phyloP scores from a whole-genome alignment of 1,140 invertebrate species.

The Drosophila setifemur region DNA sequence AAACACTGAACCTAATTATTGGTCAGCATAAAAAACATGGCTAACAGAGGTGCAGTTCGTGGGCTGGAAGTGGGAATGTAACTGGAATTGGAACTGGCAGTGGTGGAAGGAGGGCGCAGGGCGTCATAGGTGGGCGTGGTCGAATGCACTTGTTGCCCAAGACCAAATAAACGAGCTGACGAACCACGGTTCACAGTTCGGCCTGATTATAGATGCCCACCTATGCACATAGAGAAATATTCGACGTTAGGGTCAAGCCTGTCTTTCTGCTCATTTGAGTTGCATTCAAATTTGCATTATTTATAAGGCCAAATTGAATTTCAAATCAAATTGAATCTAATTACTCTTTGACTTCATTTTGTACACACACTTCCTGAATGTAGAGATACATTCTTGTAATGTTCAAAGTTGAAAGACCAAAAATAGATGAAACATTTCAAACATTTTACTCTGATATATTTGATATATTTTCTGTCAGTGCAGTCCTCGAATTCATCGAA shows the following conservation, averaged over 20 bases:
- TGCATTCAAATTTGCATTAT: too few species aligned
- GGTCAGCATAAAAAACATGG: constrained; percentile 36
- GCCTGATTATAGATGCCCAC: constrained; percentile 38
- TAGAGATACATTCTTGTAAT: too few species aligned
- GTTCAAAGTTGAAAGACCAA: too few species aligned
- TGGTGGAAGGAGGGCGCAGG: constrained; percentile 1
- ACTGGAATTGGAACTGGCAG: constrained; percentile 2
- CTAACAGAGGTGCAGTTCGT: constrained; percentile 51
- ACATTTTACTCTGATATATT: too few species aligned
- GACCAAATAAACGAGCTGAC: constrained; percentile 26
- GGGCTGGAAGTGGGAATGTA: not conserved
- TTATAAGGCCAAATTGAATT: too few species aligned
- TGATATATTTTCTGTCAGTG: constrained; percentile 23
- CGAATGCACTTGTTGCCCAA: constrained; percentile 30
- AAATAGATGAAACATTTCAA: too few species aligned
- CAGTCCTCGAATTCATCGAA: not conserved
- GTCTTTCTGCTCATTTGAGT: too few species aligned
- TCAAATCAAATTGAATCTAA: too few species aligned
- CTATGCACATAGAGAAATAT: not conserved
- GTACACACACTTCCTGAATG: too few species aligned
- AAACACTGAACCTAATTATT: constrained; percentile 53
- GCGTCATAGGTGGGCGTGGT: constrained; percentile 10
- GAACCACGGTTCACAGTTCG: constrained; percentile 22
- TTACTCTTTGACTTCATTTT: too few species aligned
- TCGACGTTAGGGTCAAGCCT: too few species aligned